A percentile compares a stretch with the other conserved stretches of the same genome.
Conservation (phyloP, 2,888 invertebrate species). For the Boloria euphrosyne region DNA sequence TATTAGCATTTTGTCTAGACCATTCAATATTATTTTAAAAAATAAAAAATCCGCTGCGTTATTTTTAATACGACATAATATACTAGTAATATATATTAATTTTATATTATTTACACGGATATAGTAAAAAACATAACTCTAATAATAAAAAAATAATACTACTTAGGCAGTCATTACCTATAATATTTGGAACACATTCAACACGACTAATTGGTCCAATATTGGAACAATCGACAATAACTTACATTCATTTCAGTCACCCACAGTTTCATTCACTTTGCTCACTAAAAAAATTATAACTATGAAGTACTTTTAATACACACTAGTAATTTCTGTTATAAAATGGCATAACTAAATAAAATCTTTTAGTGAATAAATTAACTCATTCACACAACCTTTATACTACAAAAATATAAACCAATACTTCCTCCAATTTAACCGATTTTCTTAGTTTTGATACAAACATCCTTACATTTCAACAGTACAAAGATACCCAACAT, state of each 20-base stretch:
- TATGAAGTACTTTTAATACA: background rate
- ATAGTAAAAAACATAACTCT: background rate
- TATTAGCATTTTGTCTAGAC: too few relatives aligned
- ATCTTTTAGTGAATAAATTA: too few relatives aligned
- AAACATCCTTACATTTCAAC: background rate
- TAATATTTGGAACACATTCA: background rate
- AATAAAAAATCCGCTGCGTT: too few relatives aligned
- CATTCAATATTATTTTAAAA: too few relatives aligned
- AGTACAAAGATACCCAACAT: conserved; percentile 1
- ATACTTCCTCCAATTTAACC: too few relatives aligned
- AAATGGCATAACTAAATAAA: too few relatives aligned
- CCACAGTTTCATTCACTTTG: too few relatives aligned
- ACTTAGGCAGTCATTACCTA: conserved; percentile 7
- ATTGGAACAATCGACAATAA: conserved; percentile 6
- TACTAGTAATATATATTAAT: background rate
- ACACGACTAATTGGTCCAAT: conserved; percentile 12
- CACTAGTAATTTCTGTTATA: too few relatives aligned
- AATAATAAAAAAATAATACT: conserved; percentile 12
- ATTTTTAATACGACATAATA: too few relatives aligned
- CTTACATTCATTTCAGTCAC: too few relatives aligned
- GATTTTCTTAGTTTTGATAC: background rate
- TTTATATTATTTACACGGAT: background rate
- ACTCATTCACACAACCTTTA: too few relatives aligned
- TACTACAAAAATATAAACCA: too few relatives aligned
- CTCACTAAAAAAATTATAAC: background rate